phyloP scores from a whole-genome alignment of 2,888 invertebrate genomes.

The Zhuqinia jingwanae region DNA sequence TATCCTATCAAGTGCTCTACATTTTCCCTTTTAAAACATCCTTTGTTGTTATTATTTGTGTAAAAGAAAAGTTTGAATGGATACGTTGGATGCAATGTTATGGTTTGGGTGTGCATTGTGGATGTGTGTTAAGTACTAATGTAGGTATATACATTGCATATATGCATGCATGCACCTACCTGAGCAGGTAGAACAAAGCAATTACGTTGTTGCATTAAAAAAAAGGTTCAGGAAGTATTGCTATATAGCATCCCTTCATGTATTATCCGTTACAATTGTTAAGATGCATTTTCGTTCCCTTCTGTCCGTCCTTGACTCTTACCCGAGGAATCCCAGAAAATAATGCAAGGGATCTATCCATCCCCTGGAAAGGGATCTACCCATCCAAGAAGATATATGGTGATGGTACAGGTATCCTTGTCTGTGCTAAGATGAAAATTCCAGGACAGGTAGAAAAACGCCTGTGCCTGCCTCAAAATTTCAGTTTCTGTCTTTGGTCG shows the following conservation, averaged over 20 bases:
- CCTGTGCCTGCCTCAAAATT: slow-evolving; percentile 76
- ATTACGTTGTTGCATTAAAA: no score
- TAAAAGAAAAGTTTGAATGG: not conserved
- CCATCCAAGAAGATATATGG: slow-evolving; percentile 39
- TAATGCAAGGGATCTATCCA: slow-evolving; percentile 51
- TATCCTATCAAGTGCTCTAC: no score
- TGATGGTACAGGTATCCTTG: slow-evolving; percentile 25
- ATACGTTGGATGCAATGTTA: not conserved
- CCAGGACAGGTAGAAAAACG: slow-evolving; percentile 77
- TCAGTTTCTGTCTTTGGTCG: slow-evolving; percentile 61
- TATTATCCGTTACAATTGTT: slow-evolving; percentile 20
- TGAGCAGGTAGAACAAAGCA: no score
- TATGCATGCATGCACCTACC: no score
- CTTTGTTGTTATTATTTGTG: slow-evolving; percentile 4
- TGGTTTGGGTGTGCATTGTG: no score
- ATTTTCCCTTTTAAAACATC: slow-evolving; percentile 34
- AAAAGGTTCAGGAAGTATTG: slow-evolving; percentile 44
- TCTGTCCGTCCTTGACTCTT: slow-evolving; percentile 76
- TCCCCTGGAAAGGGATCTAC: slow-evolving; percentile 69
- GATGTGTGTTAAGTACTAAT: no score
- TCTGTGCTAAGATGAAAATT: slow-evolving; percentile 46
- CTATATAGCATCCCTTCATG: not conserved
- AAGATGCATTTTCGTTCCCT: slow-evolving; percentile 5
- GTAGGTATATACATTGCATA: no score
- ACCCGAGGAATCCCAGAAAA: slow-evolving; percentile 62